Evolutionary conservation across 2,888 invertebrate genomes (phyloP).

Genomic region (Ophion ellenae): DNA sequence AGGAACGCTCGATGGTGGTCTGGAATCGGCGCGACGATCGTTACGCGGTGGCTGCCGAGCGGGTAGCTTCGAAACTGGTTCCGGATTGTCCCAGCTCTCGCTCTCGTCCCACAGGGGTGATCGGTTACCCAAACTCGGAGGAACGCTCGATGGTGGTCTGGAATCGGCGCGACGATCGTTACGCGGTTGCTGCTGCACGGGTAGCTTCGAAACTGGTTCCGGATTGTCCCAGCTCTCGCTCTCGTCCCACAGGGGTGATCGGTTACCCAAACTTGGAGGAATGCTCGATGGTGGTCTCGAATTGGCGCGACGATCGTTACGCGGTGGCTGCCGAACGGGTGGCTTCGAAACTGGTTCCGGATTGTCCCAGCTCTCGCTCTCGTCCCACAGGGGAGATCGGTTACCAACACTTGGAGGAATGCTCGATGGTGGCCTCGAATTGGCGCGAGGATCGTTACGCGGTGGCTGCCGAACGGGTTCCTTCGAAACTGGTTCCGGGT

Average conservation of each 20-base stretch:
- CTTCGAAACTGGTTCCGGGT: slow-evolving; percentile 8
- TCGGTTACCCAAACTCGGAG: not conserved
- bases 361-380: slow-evolving; percentile 1
- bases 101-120: slow-evolving; percentile 18
- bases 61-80: not conserved
- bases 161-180: too few relatives aligned
- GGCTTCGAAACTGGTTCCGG: too few relatives aligned
- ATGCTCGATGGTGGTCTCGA: too few relatives aligned
- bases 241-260: too few relatives aligned
- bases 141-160: too few relatives aligned
- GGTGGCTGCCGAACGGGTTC: not conserved
- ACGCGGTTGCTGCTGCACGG: too few relatives aligned
- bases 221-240: too few relatives aligned
- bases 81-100: slow-evolving; percentile 37
- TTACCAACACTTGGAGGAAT: not conserved
- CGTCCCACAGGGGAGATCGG: not conserved
- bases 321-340: too few relatives aligned
- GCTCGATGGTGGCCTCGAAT: not conserved
- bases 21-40: not conserved
- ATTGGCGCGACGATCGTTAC: too few relatives aligned
- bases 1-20: not conserved
- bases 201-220: too few relatives aligned
- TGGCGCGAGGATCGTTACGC: too few relatives aligned
- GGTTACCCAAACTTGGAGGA: too few relatives aligned
- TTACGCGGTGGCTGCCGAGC: not conserved